Conservation (phyloP, 2,888 invertebrate genomes). For the Macrophya alboannulata region DNA sequence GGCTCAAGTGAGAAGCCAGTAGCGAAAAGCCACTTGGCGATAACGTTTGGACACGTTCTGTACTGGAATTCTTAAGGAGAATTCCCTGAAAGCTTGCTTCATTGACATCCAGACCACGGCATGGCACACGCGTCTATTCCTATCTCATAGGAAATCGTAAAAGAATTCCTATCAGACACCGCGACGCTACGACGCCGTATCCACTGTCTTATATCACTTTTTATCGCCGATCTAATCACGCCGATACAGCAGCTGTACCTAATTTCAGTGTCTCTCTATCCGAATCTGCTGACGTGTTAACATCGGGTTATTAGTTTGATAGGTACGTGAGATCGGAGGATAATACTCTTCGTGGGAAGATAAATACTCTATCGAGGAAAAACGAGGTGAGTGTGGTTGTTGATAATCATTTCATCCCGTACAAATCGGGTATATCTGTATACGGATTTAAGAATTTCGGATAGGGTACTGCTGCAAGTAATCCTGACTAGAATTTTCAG, state of each 20-base stretch:
- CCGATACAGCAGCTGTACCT: background rate
- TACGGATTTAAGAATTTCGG: background rate
- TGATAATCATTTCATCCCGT: no score
- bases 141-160: constrained; percentile 26
- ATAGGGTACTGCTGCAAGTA: constrained; percentile 44
- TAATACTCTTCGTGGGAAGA: background rate
- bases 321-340: background rate
- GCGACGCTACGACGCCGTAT: background rate
- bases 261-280: background rate
- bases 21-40: constrained; percentile 63
- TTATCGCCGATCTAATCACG: constrained; percentile 43
- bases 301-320: constrained; percentile 19
- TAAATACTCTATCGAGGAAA: background rate
- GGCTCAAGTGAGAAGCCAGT: constrained; percentile 4
- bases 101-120: constrained; percentile 40
- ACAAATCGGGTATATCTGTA: no score
- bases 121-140: constrained; percentile 7
- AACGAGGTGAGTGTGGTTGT: no score
- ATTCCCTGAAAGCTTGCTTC: background rate
- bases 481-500: constrained; percentile 62
- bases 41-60: constrained; percentile 68
- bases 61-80: constrained; percentile 60
- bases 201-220: constrained; percentile 28
- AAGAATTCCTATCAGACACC: constrained; percentile 35
- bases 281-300: constrained; percentile 35